These are phyloP conservation scores for Herpetotheres cachinnans DNA, from an alignment of 2,113 vertebrate species.

Conservation along the genomic window DNA sequence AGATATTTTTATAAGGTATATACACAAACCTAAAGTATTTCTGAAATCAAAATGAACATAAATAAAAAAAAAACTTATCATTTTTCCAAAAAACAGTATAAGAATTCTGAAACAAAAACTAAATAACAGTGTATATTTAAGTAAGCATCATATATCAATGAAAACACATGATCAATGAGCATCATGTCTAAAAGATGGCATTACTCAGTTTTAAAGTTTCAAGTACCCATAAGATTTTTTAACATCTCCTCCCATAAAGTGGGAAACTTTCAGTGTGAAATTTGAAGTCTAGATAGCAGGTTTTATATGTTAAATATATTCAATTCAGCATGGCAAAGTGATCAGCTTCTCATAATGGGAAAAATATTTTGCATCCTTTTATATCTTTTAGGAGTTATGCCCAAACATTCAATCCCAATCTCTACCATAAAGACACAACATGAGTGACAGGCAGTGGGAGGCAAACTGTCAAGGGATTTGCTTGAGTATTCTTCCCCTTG, in stretches of 20 bases:
- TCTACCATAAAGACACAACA: neutral
- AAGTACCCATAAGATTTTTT: neutral
- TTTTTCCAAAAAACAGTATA: neutral
- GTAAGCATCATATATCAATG: neutral
- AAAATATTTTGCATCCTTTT: neutral
- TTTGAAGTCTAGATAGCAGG: neutral
- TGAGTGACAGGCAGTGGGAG: neutral
- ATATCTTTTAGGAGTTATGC: neutral
- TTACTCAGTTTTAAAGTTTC: neutral
- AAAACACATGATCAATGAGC: neutral
- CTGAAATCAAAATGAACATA: neutral
- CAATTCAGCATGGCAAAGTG: neutral
- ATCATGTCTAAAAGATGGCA: neutral
- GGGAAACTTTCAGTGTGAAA: neutral
- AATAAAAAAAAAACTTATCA: too few relatives aligned
- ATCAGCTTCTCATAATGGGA: neutral
- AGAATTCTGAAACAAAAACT: neutral
- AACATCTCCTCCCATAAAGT: neutral
- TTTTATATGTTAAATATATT: neutral
- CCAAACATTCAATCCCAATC: neutral
- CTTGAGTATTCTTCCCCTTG: neutral
- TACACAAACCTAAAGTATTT: neutral
- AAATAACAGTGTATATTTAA: neutral
- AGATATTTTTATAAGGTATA: neutral
- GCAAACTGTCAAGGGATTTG: neutral